phyloP scores from a whole-genome alignment of 2,113 vertebrate species.

The Cebidichthys violaceus region DNA sequence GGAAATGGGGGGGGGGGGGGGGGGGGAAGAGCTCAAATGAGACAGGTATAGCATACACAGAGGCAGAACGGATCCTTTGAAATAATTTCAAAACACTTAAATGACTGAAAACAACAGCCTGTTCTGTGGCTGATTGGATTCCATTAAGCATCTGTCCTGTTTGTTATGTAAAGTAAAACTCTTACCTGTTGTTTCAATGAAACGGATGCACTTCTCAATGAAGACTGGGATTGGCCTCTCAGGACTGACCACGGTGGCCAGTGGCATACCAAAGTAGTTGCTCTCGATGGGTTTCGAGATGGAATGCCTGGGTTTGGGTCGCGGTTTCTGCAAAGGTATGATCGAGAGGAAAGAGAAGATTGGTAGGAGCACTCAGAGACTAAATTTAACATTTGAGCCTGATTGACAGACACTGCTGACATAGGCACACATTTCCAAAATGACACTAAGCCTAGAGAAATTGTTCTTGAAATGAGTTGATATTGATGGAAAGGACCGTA shows the following conservation, averaged over 20 bases:
- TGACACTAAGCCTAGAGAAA: background rate
- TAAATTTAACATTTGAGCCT: constrained; percentile 1
- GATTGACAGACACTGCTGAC: constrained; percentile 18
- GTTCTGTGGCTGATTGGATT: background rate
- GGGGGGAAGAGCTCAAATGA: constrained; percentile 27
- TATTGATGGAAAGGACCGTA: background rate
- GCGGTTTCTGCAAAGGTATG: constrained; percentile 85
- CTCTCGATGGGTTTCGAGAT: constrained; percentile 94
- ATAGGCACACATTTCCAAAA: constrained; percentile 17
- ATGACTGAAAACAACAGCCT: constrained; percentile 1
- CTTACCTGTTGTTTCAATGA: constrained; percentile 94
- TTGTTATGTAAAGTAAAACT: background rate
- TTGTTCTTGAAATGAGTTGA: constrained; percentile 25
- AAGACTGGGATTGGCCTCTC: constrained; percentile 94
- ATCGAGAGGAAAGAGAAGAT: constrained; percentile 25
- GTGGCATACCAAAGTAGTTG: constrained; percentile 93
- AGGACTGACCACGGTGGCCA: constrained; percentile 86
- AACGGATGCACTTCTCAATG: constrained; percentile 94
- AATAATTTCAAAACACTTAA: constrained; percentile 22
- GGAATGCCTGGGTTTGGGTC: constrained; percentile 90
- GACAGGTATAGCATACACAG: constrained; percentile 12
- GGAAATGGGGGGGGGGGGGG: no score
- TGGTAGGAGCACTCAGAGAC: constrained; percentile 14
- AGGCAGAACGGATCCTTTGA: background rate
- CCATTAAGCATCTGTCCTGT: background rate